Conservation (phyloP, 2,888 invertebrate species). For the Resseliella maxima region DNA sequence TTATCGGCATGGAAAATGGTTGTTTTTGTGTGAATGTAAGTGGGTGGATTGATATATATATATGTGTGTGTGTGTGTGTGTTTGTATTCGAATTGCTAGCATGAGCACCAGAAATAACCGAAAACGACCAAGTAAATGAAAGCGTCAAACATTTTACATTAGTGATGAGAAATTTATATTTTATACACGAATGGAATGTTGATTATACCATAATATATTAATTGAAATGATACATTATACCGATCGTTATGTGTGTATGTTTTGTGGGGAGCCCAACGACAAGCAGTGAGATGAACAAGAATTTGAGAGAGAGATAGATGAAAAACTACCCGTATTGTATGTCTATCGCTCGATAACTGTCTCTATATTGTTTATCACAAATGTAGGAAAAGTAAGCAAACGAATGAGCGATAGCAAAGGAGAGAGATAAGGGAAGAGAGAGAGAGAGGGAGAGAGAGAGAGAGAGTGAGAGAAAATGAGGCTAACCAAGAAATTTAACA, state of each 20-base stretch:
- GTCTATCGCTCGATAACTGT: too few relatives aligned
- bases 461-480: background rate
- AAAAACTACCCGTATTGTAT: conserved; percentile 7
- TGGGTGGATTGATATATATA: too few relatives aligned
- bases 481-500: background rate
- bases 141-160: conserved; percentile 51
- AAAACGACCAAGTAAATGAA: conserved; percentile 32
- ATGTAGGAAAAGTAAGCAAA: too few relatives aligned
- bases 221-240: conserved; percentile 55
- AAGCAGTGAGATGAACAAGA: background rate
- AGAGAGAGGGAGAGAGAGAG: too few relatives aligned
- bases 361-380: too few relatives aligned
- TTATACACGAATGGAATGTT: conserved; percentile 54
- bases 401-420: too few relatives aligned
- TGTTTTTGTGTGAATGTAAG: too few relatives aligned
- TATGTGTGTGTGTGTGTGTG: too few relatives aligned
- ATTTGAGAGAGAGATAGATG: too few relatives aligned
- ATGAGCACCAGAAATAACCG: background rate
- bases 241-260: background rate
- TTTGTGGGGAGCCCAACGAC: background rate
- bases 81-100: too few relatives aligned
- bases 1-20: too few relatives aligned
- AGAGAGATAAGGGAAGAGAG: too few relatives aligned
- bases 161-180: conserved; percentile 49
- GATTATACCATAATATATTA: conserved; percentile 53